phyloP scores from a whole-genome alignment of 1,140 invertebrate species.

The Penaeus chinensis region DNA sequence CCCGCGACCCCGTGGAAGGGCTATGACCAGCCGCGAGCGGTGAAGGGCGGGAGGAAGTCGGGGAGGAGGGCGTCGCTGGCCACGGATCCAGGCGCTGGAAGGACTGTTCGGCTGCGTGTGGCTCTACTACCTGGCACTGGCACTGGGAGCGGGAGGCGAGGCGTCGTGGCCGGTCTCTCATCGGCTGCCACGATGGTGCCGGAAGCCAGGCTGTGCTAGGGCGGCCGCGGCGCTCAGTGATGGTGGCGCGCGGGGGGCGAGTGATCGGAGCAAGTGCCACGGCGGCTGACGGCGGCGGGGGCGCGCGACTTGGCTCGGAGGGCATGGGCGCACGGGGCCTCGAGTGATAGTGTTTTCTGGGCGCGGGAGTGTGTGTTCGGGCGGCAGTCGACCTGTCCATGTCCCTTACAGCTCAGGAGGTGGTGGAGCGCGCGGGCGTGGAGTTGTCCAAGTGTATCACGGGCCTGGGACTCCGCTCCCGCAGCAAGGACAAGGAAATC shows the following conservation, averaged over 20 bases:
- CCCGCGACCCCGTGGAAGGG: too few relatives aligned
- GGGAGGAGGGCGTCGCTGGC: not conserved
- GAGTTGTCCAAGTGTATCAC: slow-evolving; percentile 89
- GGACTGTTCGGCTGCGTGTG: slow-evolving; percentile 24
- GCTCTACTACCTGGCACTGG: slow-evolving; percentile 1
- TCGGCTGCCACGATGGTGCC: not conserved
- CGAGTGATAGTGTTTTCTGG: not conserved
- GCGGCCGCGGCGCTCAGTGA: too few relatives aligned
- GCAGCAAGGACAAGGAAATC: slow-evolving; percentile 67
- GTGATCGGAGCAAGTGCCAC: not conserved
- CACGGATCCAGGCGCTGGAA: slow-evolving; percentile 19
- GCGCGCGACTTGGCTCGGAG: not conserved
- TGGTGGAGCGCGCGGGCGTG: slow-evolving; percentile 87
- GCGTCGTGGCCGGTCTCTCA: not conserved
- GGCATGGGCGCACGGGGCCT: not conserved
- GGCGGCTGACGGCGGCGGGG: slow-evolving; percentile 12
- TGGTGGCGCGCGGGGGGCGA: not conserved
- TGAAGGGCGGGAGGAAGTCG: too few relatives aligned
- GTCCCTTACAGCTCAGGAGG: slow-evolving; percentile 72
- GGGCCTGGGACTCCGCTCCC: slow-evolving; percentile 71
- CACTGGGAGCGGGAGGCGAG: not conserved
- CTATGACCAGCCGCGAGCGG: too few relatives aligned
- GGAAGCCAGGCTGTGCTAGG: not conserved
- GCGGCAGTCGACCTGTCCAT: slow-evolving; percentile 51
- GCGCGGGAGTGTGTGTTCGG: slow-evolving; percentile 26